Percentiles rank a stretch among this genome's conserved stretches.
Conservation (phyloP, 2,797 vertebrate genomes). For the Glyptemys insculpta region DNA sequence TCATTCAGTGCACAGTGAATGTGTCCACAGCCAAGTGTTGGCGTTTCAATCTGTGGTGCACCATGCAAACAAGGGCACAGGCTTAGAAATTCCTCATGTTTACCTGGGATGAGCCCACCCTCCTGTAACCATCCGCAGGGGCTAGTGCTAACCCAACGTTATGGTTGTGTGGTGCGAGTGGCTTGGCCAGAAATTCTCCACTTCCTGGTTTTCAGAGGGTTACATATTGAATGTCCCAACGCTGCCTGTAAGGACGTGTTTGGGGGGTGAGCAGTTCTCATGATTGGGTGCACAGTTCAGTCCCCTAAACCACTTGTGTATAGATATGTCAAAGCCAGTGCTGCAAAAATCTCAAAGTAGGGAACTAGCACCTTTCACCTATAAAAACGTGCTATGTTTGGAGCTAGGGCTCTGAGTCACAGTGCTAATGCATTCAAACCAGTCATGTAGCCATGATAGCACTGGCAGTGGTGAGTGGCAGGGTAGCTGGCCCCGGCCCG, state of each 20-base stretch:
- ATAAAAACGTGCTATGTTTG: background rate
- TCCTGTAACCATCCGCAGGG: background rate
- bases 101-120: background rate
- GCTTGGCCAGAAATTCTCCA: background rate
- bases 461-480: no score
- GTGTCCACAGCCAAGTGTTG: no score
- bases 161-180: rapidly evolving
- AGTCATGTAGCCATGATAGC: no score
- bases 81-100: no score
- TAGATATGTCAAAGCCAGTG: background rate
- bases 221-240: background rate
- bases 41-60: background rate
- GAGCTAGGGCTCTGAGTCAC: no score
- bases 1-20: background rate
- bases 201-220: background rate
- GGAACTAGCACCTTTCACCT: background rate
- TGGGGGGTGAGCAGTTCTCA: rapidly evolving
- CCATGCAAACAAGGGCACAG: background rate
- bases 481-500: no score
- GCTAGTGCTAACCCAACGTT: background rate
- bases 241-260: rapidly evolving
- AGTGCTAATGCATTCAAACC: no score
- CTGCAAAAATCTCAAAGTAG: background rate
- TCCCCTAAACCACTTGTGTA: rapidly evolving
- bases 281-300: background rate